Base-by-base conservation (phyloP, 2,888 invertebrate species). In the Trissonchulus latispiculum region DNA sequence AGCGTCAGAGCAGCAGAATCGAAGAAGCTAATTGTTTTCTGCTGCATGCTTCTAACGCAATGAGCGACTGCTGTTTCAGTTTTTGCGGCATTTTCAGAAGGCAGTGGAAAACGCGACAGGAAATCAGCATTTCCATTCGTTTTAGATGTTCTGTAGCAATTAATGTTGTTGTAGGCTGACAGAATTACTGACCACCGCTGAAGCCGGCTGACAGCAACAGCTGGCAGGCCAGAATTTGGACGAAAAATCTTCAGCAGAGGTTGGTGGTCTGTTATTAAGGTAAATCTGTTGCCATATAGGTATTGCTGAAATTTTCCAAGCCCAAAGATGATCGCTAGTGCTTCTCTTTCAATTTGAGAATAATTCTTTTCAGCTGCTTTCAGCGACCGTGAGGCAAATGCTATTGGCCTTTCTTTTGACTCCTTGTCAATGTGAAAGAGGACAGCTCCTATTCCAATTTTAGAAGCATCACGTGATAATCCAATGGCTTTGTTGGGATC, bases 261-360 rank as follows among this genome's bases (percentile, higher is more conserved):
- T 68, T 68, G 33, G 32, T 68, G 33, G 35, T 68, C 69, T 8
- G 35, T 68, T 3, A 29, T 18, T 28, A 68, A 31, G 3, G 33
- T 29, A 68, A 68, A 68, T 28, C 28, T 68, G 35, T 28, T n/a
- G 18, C 69, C 69, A 68, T 68, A 68, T n/a, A 68, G 28, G 35
- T 35, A 68, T 8, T 29, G 69, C 8, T 3, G 28, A 68, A 68
- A 68, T 33, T 33, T 64, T 3, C 28, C 15, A 3, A 64, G 28
- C 28, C 31, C 64, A 64, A 64, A 64, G 28, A 64, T 33, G 28
- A 64, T 64, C 29, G 64, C 8, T 33, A 64, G 28, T n/a, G 64
- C 64, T 64, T 64, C 64, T 64, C 28, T 64, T 29, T 64, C 31
- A 33, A 64, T 33, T 64, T 64, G 64, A 64, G 31, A 31, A n/a